These are phyloP conservation scores for Heliconius himera DNA, from an alignment of 1,140 invertebrate species.

Conservation along the genomic window DNA sequence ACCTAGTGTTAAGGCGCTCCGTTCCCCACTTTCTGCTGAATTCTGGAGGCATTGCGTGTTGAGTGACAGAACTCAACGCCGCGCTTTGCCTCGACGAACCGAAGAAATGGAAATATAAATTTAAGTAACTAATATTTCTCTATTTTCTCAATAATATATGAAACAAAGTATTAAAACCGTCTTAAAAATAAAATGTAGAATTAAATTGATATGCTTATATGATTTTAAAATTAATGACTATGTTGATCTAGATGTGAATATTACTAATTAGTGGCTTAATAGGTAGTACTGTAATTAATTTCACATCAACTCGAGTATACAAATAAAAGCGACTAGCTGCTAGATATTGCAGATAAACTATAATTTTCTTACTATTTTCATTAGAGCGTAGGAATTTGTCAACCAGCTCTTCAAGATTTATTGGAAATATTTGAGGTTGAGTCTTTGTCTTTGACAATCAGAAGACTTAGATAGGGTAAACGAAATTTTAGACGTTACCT, in stretches of 20 bases:
- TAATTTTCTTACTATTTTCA: constrained; percentile 33
- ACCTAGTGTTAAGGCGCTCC: too few species aligned
- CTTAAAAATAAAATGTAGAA: background rate
- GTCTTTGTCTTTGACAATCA: constrained; percentile 19
- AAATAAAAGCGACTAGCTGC: background rate
- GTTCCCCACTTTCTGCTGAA: too few species aligned
- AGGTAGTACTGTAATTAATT: background rate
- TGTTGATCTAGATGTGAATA: background rate
- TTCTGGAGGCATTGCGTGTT: too few species aligned
- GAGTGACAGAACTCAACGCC: too few species aligned
- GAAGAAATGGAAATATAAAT: too few species aligned
- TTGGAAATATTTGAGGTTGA: constrained; percentile 36
- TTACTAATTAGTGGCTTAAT: background rate
- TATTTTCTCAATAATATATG: too few species aligned
- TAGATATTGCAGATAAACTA: background rate
- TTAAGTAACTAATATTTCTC: too few species aligned
- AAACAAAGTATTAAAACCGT: background rate
- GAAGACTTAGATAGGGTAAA: background rate
- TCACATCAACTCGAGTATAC: background rate
- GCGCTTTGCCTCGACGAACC: too few species aligned
- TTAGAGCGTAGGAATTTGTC: constrained; percentile 37
- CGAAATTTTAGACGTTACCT: background rate
- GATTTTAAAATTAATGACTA: background rate
- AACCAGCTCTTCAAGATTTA: constrained; percentile 37
- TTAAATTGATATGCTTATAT: background rate